phyloP scores from a whole-genome alignment of 1,140 invertebrate species.

The Drosophila novamexicana region DNA sequence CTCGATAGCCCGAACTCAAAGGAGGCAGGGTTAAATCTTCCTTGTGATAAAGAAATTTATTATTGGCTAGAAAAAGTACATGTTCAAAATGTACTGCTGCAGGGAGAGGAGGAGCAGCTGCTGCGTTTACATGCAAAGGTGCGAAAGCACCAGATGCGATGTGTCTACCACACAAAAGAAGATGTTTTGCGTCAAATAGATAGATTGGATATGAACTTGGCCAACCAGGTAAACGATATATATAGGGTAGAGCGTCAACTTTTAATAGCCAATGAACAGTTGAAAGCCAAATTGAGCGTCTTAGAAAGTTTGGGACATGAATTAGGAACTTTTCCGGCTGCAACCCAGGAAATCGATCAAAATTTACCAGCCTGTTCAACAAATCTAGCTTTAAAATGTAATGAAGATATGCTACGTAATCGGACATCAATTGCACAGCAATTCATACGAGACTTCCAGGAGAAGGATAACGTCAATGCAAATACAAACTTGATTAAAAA shows the following conservation, averaged over 20 bases:
- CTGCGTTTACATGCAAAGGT: constrained; percentile 88
- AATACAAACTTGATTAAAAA: neutral
- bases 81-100: constrained; percentile 89
- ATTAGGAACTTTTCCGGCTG: constrained; percentile 79
- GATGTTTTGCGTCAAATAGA: constrained; percentile 72
- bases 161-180: constrained; percentile 86
- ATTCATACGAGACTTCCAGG: neutral
- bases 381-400: neutral
- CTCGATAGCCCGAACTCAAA: neutral
- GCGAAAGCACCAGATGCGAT: constrained; percentile 87
- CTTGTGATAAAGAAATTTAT: constrained; percentile 86
- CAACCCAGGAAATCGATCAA: neutral
- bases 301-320: constrained; percentile 88
- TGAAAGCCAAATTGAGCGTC: constrained; percentile 87
- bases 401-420: neutral
- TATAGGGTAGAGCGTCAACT: constrained; percentile 87
- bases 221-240: constrained; percentile 86
- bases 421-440: neutral
- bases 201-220: constrained; percentile 86
- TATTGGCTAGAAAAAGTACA: constrained; percentile 89
- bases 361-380: neutral
- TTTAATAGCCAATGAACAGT: constrained; percentile 87
- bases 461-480: neutral
- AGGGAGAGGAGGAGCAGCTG: constrained; percentile 89
- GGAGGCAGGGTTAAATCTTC: neutral